Conservation (phyloP, 2,797 vertebrate species). For the Tapirus indicus region DNA sequence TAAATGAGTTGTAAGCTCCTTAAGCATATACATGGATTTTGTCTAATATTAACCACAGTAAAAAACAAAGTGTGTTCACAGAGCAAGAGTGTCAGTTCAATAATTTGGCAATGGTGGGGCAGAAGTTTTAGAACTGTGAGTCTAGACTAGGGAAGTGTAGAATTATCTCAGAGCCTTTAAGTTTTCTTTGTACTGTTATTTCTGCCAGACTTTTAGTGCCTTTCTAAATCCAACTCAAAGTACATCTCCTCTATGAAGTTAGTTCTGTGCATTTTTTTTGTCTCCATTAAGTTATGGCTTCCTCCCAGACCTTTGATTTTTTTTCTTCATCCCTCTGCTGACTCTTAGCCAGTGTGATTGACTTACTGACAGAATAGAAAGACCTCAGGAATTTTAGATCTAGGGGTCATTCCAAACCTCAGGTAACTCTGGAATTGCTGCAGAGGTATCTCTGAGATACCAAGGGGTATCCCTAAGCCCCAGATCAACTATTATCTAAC, state of each 20-base stretch:
- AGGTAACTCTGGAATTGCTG: not conserved
- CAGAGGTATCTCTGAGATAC: not conserved
- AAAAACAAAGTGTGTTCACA: not conserved
- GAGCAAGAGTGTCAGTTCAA: not conserved
- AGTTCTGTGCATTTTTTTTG: not conserved
- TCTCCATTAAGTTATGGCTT: not conserved
- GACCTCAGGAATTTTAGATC: not conserved
- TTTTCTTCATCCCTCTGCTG: not conserved
- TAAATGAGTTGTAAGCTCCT: not conserved
- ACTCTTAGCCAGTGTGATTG: not conserved
- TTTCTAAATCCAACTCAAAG: not conserved
- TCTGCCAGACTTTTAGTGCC: not conserved
- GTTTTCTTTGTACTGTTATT: constrained; percentile 24
- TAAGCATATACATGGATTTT: not conserved
- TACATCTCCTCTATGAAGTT: not conserved
- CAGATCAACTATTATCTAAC: not conserved
- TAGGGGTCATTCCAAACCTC: not conserved
- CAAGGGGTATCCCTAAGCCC: not conserved
- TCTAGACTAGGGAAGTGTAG: not conserved
- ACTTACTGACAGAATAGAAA: constrained; percentile 43
- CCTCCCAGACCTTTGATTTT: not conserved
- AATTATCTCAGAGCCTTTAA: not conserved
- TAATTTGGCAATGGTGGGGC: not conserved
- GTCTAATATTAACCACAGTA: not conserved
- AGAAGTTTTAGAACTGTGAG: not conserved